These are phyloP conservation scores for Periparus ater DNA, from an alignment of 2,797 vertebrate genomes.

Conservation along the genomic window DNA sequence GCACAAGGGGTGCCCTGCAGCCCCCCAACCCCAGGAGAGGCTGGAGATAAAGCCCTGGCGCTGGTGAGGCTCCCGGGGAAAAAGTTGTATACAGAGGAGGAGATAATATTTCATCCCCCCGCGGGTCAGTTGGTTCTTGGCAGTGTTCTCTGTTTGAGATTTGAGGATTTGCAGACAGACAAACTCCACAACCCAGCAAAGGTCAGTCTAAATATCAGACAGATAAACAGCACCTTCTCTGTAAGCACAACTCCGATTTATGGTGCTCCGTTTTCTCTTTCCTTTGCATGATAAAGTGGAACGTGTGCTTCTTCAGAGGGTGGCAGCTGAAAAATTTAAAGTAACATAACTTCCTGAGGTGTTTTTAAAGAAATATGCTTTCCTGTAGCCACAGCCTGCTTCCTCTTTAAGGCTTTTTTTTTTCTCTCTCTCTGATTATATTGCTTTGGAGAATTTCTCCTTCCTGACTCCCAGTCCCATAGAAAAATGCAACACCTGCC, in stretches of 20 bases:
- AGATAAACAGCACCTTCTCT: conserved; percentile 67
- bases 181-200: conserved; percentile 74
- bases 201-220: conserved; percentile 80
- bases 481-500: conserved; percentile 4
- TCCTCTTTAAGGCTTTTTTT: neutral
- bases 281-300: conserved; percentile 53
- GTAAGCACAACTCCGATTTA: conserved; percentile 63
- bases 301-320: neutral
- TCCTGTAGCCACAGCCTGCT: conserved; percentile 35
- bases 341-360: conserved; percentile 61
- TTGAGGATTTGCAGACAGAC: conserved; percentile 79
- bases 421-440: neutral
- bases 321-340: conserved; percentile 51
- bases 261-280: conserved; percentile 53
- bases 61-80: neutral
- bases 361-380: conserved; percentile 61
- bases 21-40: neutral
- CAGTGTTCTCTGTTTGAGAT: conserved; percentile 61
- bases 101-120: conserved; percentile 63
- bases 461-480: neutral
- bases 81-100: conserved; percentile 13
- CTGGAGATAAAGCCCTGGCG: neutral
- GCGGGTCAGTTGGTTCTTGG: conserved; percentile 62
- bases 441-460: conserved; percentile 44
- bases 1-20: neutral